phyloP scores from a whole-genome alignment of 2,113 vertebrate species.

The Haemorhous mexicanus region DNA sequence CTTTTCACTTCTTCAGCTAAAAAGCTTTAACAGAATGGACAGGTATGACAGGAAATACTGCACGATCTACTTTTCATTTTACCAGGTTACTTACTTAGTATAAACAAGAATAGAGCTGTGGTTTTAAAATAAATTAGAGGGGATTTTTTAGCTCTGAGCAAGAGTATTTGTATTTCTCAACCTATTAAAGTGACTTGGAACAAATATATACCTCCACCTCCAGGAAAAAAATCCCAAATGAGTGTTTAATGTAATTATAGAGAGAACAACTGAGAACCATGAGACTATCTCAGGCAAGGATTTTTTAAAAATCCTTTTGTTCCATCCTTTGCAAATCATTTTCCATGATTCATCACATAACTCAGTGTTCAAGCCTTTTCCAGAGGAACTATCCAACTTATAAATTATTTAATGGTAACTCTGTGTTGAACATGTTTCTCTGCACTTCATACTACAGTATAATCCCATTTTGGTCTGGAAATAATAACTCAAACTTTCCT shows the following conservation, averaged over 20 bases:
- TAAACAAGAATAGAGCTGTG: neutral
- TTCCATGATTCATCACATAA: neutral
- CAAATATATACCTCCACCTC: neutral
- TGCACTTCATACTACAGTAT: neutral
- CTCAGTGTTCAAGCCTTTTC: neutral
- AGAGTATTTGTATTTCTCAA: neutral
- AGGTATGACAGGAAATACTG: neutral
- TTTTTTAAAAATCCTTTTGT: neutral
- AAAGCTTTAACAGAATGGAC: neutral
- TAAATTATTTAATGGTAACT: slow-evolving; percentile 8
- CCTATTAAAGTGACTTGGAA: neutral
- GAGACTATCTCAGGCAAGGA: neutral
- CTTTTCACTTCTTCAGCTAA: neutral
- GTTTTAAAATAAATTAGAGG: neutral
- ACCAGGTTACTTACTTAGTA: neutral
- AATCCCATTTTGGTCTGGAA: neutral
- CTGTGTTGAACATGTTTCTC: neutral
- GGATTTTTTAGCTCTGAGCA: neutral
- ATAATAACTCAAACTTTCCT: neutral
- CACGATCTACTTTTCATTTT: neutral
- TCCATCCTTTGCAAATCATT: neutral
- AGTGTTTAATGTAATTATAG: neutral
- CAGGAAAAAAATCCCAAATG: neutral
- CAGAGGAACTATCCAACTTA: neutral
- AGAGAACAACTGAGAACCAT: neutral